phyloP scores from a whole-genome alignment of 2,113 vertebrate species.

The Octodon degus region DNA sequence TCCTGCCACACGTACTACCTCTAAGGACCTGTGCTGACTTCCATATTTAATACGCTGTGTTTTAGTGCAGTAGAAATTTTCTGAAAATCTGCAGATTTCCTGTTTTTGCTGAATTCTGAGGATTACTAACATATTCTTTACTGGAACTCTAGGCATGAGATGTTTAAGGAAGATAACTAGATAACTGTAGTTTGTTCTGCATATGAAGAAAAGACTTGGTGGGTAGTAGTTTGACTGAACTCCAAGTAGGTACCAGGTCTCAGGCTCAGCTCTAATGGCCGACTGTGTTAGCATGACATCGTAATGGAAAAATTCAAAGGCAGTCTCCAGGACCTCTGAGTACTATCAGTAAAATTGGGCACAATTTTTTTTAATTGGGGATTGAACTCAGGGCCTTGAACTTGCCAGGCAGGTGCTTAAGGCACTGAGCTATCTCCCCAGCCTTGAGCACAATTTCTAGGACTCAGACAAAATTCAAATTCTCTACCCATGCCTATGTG shows the following conservation, averaged over 20 bases:
- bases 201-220: neutral
- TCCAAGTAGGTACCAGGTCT: neutral
- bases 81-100: neutral
- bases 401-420: too few relatives aligned
- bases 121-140: neutral
- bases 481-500: neutral
- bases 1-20: neutral
- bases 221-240: neutral
- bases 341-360: neutral
- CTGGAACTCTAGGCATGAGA: neutral
- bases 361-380: neutral
- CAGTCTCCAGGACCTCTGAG: neutral
- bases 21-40: rapidly evolving
- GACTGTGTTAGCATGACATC: neutral
- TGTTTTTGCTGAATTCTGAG: neutral
- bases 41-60: neutral
- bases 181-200: neutral
- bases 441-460: neutral
- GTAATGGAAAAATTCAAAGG: neutral
- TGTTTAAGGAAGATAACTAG: neutral
- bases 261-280: neutral
- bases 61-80: neutral
- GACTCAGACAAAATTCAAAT: neutral
- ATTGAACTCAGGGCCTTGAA: too few relatives aligned
- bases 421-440: too few relatives aligned